These are phyloP conservation scores for Brotogeris chrysoptera DNA, from an alignment of 2,797 vertebrate species.

Conservation along the genomic window DNA sequence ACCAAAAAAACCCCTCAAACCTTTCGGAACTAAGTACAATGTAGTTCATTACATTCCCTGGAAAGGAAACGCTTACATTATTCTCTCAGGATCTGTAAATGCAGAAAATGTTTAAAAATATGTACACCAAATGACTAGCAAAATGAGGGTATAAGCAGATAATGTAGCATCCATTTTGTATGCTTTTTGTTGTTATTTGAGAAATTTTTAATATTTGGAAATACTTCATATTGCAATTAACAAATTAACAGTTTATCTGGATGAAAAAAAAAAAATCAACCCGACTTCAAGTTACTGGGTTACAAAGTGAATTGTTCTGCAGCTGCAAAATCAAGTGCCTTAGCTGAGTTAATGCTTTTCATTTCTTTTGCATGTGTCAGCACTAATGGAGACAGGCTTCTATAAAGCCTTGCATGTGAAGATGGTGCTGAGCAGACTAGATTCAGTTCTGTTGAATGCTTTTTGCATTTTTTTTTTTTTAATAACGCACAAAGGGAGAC, in stretches of 20 bases:
- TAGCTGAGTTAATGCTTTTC: constrained; percentile 82
- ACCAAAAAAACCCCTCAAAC: not conserved
- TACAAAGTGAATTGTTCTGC: constrained; percentile 78
- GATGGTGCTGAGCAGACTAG: constrained; percentile 83
- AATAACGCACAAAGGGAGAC: constrained; percentile 77
- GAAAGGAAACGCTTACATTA: not conserved
- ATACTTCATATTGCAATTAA: constrained; percentile 66
- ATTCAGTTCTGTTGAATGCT: constrained; percentile 81
- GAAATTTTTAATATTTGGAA: constrained; percentile 69
- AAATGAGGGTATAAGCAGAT: not conserved
- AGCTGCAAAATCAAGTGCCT: constrained; percentile 82
- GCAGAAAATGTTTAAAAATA: not conserved
- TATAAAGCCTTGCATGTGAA: constrained; percentile 79
- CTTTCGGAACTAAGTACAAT: not conserved
- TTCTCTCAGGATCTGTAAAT: not conserved
- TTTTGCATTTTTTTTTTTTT: constrained; percentile 69
- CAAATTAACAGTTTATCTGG: constrained; percentile 71
- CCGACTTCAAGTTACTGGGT: constrained; percentile 64
- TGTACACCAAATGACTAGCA: not conserved
- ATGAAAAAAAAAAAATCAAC: not conserved
- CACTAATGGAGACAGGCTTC: constrained; percentile 80
- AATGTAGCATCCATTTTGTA: not conserved
- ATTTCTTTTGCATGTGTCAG: constrained; percentile 84
- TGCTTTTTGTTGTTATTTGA: constrained; percentile 40
- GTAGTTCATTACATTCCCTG: not conserved